phyloP scores from a whole-genome alignment of 2,888 invertebrate species.

The Lycophotia porphyrea region DNA sequence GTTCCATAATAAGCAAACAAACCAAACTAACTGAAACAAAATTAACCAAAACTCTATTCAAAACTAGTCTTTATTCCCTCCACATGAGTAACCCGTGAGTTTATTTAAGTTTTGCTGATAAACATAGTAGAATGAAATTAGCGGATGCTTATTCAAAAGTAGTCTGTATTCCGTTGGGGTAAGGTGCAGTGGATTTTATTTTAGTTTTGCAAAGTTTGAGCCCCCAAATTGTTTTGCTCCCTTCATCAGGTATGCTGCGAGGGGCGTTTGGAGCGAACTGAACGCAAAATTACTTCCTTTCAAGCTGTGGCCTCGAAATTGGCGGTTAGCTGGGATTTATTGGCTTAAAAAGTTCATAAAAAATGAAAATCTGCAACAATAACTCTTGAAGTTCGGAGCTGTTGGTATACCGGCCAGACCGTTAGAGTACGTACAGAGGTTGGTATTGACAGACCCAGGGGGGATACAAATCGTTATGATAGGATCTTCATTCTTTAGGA shows the following conservation, averaged over 20 bases:
- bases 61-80: slow-evolving; percentile 46
- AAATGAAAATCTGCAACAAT: not conserved
- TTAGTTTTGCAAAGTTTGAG: slow-evolving; percentile 62
- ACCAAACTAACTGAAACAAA: slow-evolving; percentile 49
- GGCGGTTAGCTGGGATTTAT: slow-evolving; percentile 42
- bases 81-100: slow-evolving; percentile 41
- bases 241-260: slow-evolving; percentile 76
- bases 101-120: slow-evolving; percentile 56
- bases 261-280: slow-evolving; percentile 58
- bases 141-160: slow-evolving; percentile 49
- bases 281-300: slow-evolving; percentile 71
- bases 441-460: not conserved
- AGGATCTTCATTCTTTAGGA: no score
- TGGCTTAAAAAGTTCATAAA: slow-evolving; percentile 24
- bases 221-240: slow-evolving; percentile 72
- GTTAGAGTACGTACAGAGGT: not conserved
- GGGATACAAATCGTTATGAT: no score
- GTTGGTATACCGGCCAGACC: no score
- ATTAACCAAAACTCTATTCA: slow-evolving; percentile 45
- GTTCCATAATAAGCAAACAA: slow-evolving; percentile 48
- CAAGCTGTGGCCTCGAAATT: slow-evolving; percentile 54
- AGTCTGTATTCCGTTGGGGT: slow-evolving; percentile 38
- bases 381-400: not conserved
- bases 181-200: slow-evolving; percentile 53
- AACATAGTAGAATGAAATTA: slow-evolving; percentile 48